These are phyloP conservation scores for Pandemis corylana DNA, from an alignment of 2,888 invertebrate genomes.

Conservation along the genomic window DNA sequence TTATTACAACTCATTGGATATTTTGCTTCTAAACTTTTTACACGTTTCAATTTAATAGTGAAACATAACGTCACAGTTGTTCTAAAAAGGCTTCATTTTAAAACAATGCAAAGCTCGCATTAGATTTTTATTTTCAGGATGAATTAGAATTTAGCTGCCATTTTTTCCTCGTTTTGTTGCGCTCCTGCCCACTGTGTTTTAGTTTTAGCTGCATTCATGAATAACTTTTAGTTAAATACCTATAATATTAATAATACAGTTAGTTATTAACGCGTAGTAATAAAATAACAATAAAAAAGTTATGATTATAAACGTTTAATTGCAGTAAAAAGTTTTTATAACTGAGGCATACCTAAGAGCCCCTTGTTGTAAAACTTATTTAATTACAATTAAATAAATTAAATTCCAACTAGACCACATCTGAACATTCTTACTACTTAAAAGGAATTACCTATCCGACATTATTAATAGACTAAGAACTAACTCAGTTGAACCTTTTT, in stretches of 20 bases:
- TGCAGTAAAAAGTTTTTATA: too few species aligned
- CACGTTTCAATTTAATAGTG: background rate
- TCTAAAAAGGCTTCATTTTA: constrained; percentile 9
- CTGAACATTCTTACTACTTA: background rate
- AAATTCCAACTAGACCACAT: background rate
- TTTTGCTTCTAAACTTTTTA: background rate
- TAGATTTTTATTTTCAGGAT: constrained; percentile 27
- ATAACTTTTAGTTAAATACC: constrained; percentile 10
- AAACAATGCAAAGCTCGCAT: constrained; percentile 23
- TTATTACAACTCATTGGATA: background rate
- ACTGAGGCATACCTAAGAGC: too few species aligned
- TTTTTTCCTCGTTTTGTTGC: constrained; percentile 24
- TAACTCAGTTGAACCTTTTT: constrained; percentile 31
- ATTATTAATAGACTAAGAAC: constrained; percentile 23
- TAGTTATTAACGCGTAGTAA: too few species aligned
- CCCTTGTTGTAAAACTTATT: background rate
- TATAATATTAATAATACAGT: too few species aligned
- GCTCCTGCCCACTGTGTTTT: constrained; percentile 30
- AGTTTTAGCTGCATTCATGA: constrained; percentile 29
- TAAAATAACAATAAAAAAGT: too few species aligned
- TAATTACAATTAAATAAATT: background rate
- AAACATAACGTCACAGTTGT: background rate
- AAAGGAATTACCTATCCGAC: constrained; percentile 17
- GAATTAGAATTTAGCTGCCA: constrained; percentile 42
- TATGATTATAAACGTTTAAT: too few species aligned